Evolutionary conservation across 1,140 invertebrate species (phyloP).

Genomic region (Lamellibrachia luymesi): DNA sequence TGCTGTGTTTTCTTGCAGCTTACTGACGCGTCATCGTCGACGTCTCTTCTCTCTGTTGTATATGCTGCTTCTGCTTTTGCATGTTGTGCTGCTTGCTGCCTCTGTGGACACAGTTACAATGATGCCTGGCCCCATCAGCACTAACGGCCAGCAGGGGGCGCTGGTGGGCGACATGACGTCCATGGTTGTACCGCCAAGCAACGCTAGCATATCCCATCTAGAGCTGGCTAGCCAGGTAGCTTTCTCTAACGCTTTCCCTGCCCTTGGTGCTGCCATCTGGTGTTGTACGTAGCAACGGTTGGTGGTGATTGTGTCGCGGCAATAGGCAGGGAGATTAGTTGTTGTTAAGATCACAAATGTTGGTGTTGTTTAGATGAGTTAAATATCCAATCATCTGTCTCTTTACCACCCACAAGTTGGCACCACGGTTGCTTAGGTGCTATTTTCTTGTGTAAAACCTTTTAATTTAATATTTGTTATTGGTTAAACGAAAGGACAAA

Average conservation of each 20-base stretch:
- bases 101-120: conserved; percentile 15
- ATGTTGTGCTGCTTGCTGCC: conserved; percentile 19
- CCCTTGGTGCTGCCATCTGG: conserved; percentile 38
- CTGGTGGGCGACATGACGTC: neutral
- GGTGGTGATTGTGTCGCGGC: neutral
- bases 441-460: neutral
- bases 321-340: neutral
- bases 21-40: neutral
- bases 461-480: too few species aligned
- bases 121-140: neutral
- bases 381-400: neutral
- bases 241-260: conserved; percentile 28
- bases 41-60: neutral
- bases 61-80: conserved; percentile 41
- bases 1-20: neutral
- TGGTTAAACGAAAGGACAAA: too few species aligned
- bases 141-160: neutral
- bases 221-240: neutral
- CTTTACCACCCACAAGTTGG: neutral
- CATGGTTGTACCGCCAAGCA: neutral
- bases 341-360: neutral
- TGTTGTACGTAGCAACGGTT: conserved; percentile 12
- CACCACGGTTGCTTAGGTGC: neutral
- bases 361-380: neutral
- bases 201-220: neutral